Base-by-base conservation (phyloP, 2,888 invertebrate species). In the Macropis europaea region DNA sequence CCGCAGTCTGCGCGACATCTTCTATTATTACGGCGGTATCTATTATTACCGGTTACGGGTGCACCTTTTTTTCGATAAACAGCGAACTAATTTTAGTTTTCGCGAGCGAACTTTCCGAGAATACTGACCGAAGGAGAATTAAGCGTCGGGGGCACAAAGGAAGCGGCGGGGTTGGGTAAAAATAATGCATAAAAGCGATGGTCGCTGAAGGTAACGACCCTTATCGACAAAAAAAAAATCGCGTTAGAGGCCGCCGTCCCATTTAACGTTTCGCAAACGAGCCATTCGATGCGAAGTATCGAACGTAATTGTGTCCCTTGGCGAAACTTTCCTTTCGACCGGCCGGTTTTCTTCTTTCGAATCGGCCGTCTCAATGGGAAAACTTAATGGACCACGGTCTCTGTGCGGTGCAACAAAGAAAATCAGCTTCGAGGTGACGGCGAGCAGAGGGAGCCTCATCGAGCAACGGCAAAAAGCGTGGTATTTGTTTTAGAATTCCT, bases 401-500 rank as follows among this genome's bases (percentile, higher is more conserved):
- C 24, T 26, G 11, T 26, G 45, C 13, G 9, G 32, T 13, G 5
- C 7, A 6, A 11, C 9, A 22, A 40, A 2, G 19, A 45, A 13
- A 11, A 30, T 42, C 17, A 30, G 26, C n/a, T n/a, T n/a, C n/a
- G 15, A 7, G 45, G 9, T 11, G 11, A 47, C 7, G 19, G 34
- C 9, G 26, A 11, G 7, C 15, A 7, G 40, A n/a, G 11, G 15
- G n/a, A 47, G 22, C 9, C n/a, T 26, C n/a, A n/a, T 7, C 19
- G 22, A 2, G 48, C 36, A 30, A 28, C 22, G 30, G 52, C 26
- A 15, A 38, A 66, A 73, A 73, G 81, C 88, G 88, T 89, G 91
- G 92, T 88, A 89, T 94, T 93, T 91, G 95, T 92, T 95, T 96
- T 96, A 96, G 96, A 96, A 96, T 96, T 96, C 96, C 96, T 96